These are phyloP conservation scores for Pachypsylla venusta DNA, from an alignment of 1,140 invertebrate genomes.

Conservation along the genomic window DNA sequence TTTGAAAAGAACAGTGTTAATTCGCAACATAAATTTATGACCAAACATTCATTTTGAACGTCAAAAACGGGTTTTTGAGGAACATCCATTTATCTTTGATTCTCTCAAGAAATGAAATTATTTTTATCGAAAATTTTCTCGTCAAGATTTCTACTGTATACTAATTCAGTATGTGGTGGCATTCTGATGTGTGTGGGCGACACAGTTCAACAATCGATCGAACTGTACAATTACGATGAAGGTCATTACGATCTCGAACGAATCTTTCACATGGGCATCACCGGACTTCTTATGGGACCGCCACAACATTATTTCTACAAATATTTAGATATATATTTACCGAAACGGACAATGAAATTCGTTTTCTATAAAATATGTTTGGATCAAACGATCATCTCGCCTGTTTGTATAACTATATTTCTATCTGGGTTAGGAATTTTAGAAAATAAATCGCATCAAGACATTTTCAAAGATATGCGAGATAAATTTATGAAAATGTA, in stretches of 20 bases:
- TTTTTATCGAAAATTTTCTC: too few species aligned
- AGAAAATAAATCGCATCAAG: constrained; percentile 39
- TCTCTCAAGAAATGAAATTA: too few species aligned
- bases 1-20: too few species aligned
- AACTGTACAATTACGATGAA: constrained; percentile 36
- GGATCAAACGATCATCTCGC: constrained; percentile 57
- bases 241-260: constrained; percentile 30
- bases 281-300: constrained; percentile 50
- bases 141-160: constrained; percentile 39
- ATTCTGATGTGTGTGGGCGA: constrained; percentile 48
- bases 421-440: constrained; percentile 51
- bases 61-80: too few species aligned
- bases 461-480: constrained; percentile 40
- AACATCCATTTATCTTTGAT: too few species aligned
- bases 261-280: constrained; percentile 40
- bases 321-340: constrained; percentile 50
- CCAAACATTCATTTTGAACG: too few species aligned
- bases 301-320: constrained; percentile 64
- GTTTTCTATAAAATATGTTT: constrained; percentile 51
- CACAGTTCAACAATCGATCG: constrained; percentile 44
- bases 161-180: constrained; percentile 50
- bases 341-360: constrained; percentile 39
- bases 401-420: constrained; percentile 51
- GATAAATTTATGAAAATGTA: constrained; percentile 48
- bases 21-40: too few species aligned